Evolutionary conservation across 35 echinoderm and acorn worm genomes (phyloP), one percentile per base, ranked within the genome.

Genomic region (Patiria miniata): DNA sequence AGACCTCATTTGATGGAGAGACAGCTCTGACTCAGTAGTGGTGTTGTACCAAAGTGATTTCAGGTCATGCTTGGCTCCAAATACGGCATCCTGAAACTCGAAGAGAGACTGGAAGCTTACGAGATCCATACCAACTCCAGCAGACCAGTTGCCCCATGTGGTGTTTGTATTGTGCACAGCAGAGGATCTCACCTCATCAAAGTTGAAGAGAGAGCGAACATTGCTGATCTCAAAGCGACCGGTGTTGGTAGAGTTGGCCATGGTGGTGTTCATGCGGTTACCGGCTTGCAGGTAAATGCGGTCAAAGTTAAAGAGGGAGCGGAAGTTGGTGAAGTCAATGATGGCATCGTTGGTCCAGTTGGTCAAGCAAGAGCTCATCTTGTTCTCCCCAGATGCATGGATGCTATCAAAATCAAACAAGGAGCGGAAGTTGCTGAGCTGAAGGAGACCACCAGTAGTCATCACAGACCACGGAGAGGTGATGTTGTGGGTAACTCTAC

Each of bases 241-340:
- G 29, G 26, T 30, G 26, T 73, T 73, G 65, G 65, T 32, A 28
- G 65, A 73, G 26, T 73, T 73, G 26, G 26, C 26, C 65, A 73
- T 26, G 65, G 65, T 32, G 1, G 65, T 32, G 65, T 73, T 73
- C 65, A 73, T 73, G 7, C 65, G 65, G 65, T 73, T 73, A 34
- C 65, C 65, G 29, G 65, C 65, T 30, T 30, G 10, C 23, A 73
- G 14, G 26, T 26, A 6, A 23, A 93, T 81, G 19, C 40, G 86
- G 28, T 84, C 82, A 84, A 93, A 93, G 37, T 80, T 65, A 23
- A 93, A 89, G 14, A 89, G 77, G 36, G 80, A 65, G 7, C 78
- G 81, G 86, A 93, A 93, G 81, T 89, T 85, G 2, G 65, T 32
- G 2, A 73, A 73, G 65, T 73, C 65, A 7, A 73, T 9, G 7